These are phyloP conservation scores for Hylaeus anthracinus DNA, from an alignment of 1,140 invertebrate genomes.

Conservation along the genomic window DNA sequence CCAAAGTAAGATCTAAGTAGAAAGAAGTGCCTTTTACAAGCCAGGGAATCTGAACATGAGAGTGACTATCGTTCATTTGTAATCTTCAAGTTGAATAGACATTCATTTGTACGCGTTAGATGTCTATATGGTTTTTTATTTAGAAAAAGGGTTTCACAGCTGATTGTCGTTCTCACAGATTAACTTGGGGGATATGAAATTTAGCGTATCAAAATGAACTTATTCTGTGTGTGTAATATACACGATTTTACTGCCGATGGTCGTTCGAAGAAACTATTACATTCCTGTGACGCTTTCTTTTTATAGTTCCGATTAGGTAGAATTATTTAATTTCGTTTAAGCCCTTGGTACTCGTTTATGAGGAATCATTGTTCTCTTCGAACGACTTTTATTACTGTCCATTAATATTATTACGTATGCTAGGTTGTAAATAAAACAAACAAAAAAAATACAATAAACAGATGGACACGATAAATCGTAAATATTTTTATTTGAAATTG, in stretches of 20 bases:
- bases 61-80: constrained; percentile 46
- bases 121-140: constrained; percentile 18
- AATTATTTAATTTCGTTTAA: constrained; percentile 48
- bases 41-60: constrained; percentile 60
- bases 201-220: constrained; percentile 55
- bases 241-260: constrained; percentile 64
- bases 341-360: constrained; percentile 25
- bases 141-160: constrained; percentile 30
- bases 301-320: constrained; percentile 36
- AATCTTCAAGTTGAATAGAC: constrained; percentile 26
- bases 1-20: constrained; percentile 53
- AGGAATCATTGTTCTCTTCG: constrained; percentile 65
- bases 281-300: constrained; percentile 41
- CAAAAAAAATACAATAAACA: constrained; percentile 56
- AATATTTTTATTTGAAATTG: constrained; percentile 33
- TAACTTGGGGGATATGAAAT: constrained; percentile 32
- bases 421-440: constrained; percentile 74
- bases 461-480: constrained; percentile 54
- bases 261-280: constrained; percentile 66
- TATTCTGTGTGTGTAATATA: constrained; percentile 62
- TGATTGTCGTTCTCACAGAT: constrained; percentile 61
- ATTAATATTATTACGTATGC: constrained; percentile 71
- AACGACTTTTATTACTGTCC: constrained; percentile 70
- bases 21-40: constrained; percentile 74
- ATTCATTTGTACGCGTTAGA: constrained; percentile 31